phyloP scores from a whole-genome alignment of 2,797 vertebrate genomes.

The Semotilus atromaculatus region DNA sequence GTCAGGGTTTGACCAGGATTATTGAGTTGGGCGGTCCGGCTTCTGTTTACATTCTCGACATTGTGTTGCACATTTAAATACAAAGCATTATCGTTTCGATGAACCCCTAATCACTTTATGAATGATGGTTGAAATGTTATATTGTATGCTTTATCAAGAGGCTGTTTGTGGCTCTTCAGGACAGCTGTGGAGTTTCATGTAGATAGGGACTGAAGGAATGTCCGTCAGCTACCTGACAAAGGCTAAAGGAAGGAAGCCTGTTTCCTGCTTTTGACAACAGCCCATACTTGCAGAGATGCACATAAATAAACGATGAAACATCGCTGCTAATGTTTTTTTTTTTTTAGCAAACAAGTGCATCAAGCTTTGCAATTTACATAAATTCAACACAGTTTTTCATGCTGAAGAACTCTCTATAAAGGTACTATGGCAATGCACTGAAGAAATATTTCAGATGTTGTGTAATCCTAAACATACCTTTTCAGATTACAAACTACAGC shows the following conservation, averaged over 20 bases:
- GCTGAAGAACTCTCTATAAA: background rate
- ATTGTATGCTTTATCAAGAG: background rate
- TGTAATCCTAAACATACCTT: background rate
- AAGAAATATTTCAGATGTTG: background rate
- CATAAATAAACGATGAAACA: background rate
- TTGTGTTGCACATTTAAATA: conserved; percentile 29
- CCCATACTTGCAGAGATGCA: background rate
- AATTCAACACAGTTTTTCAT: background rate
- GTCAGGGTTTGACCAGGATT: conserved; percentile 37
- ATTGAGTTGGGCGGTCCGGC: background rate
- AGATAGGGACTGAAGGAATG: conserved; percentile 32
- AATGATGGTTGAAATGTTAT: conserved; percentile 15
- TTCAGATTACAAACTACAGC: conserved; percentile 14
- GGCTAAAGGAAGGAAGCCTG: conserved; percentile 37
- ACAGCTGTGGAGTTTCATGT: conserved; percentile 11
- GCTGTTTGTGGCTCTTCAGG: background rate
- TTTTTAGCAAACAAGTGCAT: background rate
- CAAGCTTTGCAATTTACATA: background rate
- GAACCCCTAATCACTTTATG: background rate
- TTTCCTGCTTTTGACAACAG: conserved; percentile 46
- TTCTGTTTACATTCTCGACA: conserved; percentile 21
- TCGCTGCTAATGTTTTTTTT: background rate
- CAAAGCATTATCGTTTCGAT: conserved; percentile 1
- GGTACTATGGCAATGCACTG: background rate
- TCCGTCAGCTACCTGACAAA: conserved; percentile 39